phyloP scores from a whole-genome alignment of 2,888 invertebrate genomes.

The Taphrorychus bicolor region DNA sequence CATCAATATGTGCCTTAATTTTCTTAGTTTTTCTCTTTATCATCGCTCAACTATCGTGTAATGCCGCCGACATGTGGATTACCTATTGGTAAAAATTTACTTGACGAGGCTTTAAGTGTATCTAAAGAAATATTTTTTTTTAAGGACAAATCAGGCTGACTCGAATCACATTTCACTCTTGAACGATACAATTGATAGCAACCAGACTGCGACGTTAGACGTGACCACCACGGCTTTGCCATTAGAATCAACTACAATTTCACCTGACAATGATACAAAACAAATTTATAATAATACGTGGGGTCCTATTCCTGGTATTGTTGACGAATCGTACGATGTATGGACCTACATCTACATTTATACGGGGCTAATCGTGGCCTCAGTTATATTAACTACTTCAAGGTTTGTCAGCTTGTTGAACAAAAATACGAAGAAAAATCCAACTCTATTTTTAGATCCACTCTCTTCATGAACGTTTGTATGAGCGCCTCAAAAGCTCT shows the following conservation, averaged over 20 bases:
- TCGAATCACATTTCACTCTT: conserved; percentile 17
- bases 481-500: conserved; percentile 77
- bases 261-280: neutral
- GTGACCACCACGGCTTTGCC: neutral
- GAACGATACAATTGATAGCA: neutral
- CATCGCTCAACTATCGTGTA: conserved; percentile 73
- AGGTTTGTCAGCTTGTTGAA: conserved; percentile 16
- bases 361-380: conserved; percentile 65
- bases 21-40: conserved; percentile 66
- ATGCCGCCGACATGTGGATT: conserved; percentile 79
- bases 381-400: conserved; percentile 67
- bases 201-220: neutral
- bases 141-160: conserved; percentile 61
- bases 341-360: conserved; percentile 65
- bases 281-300: conserved; percentile 23
- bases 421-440: neutral
- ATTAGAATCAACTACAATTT: neutral
- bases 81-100: conserved; percentile 68
- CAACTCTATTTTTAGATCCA: conserved; percentile 61
- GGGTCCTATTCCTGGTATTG: conserved; percentile 10
- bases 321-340: conserved; percentile 11
- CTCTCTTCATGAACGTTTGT: conserved; percentile 76
- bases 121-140: conserved; percentile 16
- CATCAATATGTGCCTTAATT: conserved; percentile 64
- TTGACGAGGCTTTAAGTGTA: neutral